A percentile compares a stretch with the other conserved stretches of the same genome.
Conservation (phyloP, 2,113 vertebrate genomes). For the Cebidichthys violaceus region DNA sequence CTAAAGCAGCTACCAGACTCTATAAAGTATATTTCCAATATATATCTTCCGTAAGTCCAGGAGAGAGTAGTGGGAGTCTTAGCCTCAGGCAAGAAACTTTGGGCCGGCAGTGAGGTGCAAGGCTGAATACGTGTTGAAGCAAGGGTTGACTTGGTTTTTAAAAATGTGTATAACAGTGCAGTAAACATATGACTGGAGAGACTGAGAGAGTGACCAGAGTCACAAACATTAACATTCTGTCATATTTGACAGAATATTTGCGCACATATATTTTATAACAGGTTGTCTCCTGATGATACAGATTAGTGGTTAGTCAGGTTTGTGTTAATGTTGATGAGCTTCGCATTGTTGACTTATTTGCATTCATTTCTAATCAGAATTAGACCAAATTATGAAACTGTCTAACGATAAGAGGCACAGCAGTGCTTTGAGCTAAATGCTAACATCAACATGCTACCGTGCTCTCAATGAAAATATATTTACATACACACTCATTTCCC, state of each 20-base stretch:
- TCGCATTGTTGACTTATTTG: neutral
- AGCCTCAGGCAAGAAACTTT: slow-evolving; percentile 38
- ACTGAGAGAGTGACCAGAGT: slow-evolving; percentile 7
- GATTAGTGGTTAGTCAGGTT: neutral
- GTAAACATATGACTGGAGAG: slow-evolving; percentile 22
- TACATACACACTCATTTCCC: too few species aligned
- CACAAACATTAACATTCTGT: slow-evolving; percentile 8
- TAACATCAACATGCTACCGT: neutral
- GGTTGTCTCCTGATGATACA: neutral
- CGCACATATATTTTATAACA: neutral
- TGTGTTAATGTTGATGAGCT: neutral
- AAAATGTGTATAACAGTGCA: slow-evolving; percentile 28
- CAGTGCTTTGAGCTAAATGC: neutral
- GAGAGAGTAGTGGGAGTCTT: slow-evolving; percentile 15
- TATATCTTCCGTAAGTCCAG: neutral
- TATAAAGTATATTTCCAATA: neutral
- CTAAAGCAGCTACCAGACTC: neutral
- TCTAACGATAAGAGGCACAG: too few species aligned
- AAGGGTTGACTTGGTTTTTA: slow-evolving; percentile 37
- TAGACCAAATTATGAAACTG: neutral
- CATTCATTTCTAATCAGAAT: neutral
- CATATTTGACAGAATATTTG: too few species aligned
- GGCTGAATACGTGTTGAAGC: slow-evolving; percentile 16
- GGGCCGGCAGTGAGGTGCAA: slow-evolving; percentile 5
- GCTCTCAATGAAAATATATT: neutral